A percentile compares a stretch with the other conserved stretches of the same genome.
Conservation (phyloP, 2,888 invertebrate genomes). For the Noctua comes region DNA sequence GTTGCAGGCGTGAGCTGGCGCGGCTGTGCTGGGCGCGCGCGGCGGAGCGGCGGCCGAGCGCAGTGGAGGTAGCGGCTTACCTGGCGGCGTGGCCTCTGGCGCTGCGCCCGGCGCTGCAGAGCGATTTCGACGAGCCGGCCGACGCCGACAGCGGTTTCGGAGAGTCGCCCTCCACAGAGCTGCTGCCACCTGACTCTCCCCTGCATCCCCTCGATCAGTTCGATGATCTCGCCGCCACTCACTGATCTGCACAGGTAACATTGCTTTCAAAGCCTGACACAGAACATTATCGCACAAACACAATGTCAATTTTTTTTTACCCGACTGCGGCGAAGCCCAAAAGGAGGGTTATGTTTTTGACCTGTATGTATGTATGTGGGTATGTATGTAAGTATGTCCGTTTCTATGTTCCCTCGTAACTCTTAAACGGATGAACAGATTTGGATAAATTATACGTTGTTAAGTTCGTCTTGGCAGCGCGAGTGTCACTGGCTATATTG, state of each 20-base stretch:
- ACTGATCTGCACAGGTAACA: conserved; percentile 5
- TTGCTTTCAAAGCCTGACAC: no score
- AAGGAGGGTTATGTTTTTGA: no score
- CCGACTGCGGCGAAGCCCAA: no score
- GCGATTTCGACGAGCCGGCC: conserved; percentile 59
- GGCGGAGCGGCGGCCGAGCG: conserved; percentile 92
- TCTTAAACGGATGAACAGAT: no score
- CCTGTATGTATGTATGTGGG: no score
- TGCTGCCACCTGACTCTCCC: conserved; percentile 40
- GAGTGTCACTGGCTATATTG: no score
- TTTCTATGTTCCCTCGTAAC: no score
- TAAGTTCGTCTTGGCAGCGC: no score
- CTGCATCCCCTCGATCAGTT: conserved; percentile 35
- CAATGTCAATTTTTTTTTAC: no score
- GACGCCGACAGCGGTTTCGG: conserved; percentile 69
- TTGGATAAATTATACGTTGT: no score
- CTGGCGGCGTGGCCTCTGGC: conserved; percentile 92
- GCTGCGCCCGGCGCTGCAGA: conserved; percentile 69
- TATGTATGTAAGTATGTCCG: no score
- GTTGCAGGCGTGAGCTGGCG: conserved; percentile 88
- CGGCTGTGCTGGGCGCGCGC: conserved; percentile 94
- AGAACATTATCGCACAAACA: no score
- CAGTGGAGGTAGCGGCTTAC: conserved; percentile 93
- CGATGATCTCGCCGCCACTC: conserved; percentile 5
- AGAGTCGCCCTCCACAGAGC: conserved; percentile 63